phyloP scores from a whole-genome alignment of 1,140 invertebrate species.

The Drosophila carrolli region DNA sequence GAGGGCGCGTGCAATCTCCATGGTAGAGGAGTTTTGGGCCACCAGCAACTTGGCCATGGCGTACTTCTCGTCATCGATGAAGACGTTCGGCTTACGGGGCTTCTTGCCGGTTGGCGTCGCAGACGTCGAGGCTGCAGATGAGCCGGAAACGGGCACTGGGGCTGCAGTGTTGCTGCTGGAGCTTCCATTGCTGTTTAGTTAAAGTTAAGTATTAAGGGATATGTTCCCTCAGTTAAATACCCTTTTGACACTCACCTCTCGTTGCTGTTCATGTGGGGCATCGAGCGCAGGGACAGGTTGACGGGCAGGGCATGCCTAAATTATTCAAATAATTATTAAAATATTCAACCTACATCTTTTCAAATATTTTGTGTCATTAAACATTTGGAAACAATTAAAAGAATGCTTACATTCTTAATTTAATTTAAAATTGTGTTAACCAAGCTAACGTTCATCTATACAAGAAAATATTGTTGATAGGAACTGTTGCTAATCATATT shows the following conservation, averaged over 20 bases:
- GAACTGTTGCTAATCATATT: background rate
- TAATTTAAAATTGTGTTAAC: background rate
- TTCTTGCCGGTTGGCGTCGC: slow-evolving; percentile 67
- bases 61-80: slow-evolving; percentile 83
- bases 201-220: background rate
- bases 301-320: slow-evolving; percentile 71
- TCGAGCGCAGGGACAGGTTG: slow-evolving; percentile 75
- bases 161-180: slow-evolving; percentile 52
- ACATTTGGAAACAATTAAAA: too few species aligned
- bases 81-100: slow-evolving; percentile 82
- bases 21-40: slow-evolving; percentile 78
- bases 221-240: background rate
- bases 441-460: background rate
- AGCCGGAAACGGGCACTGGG: slow-evolving; percentile 5
- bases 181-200: slow-evolving; percentile 53
- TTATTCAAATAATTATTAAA: background rate
- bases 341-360: background rate
- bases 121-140: slow-evolving; percentile 26
- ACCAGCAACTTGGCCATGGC: slow-evolving; percentile 82
- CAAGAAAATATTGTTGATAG: background rate
- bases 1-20: slow-evolving; percentile 78
- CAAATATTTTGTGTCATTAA: too few species aligned
- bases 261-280: slow-evolving; percentile 69
- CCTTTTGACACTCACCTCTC: slow-evolving; percentile 51
- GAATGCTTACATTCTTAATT: too few species aligned